These are phyloP conservation scores for Drosophila orosa DNA, from an alignment of 1,140 invertebrate genomes.

Conservation along the genomic window DNA sequence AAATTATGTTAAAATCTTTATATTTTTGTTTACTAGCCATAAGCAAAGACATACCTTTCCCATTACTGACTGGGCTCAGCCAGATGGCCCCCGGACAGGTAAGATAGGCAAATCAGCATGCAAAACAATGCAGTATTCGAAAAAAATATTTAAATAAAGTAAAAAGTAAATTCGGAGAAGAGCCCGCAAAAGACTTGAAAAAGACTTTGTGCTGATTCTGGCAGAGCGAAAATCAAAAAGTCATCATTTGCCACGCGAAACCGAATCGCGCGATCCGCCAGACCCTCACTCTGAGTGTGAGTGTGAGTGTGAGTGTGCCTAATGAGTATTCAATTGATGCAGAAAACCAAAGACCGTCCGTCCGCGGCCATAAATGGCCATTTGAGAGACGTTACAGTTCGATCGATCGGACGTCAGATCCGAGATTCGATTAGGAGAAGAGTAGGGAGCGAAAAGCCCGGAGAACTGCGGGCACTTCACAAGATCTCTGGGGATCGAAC, in stretches of 20 bases:
- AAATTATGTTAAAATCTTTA: background rate
- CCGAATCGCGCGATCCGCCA: constrained; percentile 41
- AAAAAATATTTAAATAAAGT: constrained; percentile 12
- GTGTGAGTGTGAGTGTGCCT: constrained; percentile 73
- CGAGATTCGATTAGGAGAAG: constrained; percentile 69
- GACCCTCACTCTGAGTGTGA: constrained; percentile 24
- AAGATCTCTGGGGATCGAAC: constrained; percentile 9
- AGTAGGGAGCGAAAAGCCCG: constrained; percentile 40
- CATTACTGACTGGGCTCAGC: background rate
- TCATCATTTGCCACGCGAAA: constrained; percentile 68
- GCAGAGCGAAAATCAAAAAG: constrained; percentile 71
- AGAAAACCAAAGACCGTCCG: constrained; percentile 56
- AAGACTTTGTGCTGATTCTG: constrained; percentile 69
- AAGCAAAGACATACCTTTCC: background rate
- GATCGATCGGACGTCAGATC: constrained; percentile 58
- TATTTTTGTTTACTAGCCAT: background rate
- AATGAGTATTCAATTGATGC: constrained; percentile 80
- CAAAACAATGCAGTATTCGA: constrained; percentile 52
- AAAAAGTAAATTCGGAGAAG: constrained; percentile 21
- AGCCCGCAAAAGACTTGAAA: constrained; percentile 44
- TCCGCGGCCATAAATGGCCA: constrained; percentile 58
- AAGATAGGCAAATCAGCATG: constrained; percentile 47
- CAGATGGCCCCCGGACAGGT: constrained; percentile 22
- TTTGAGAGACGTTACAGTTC: constrained; percentile 72
- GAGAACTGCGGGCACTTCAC: constrained; percentile 51